phyloP scores from a whole-genome alignment of 2,113 vertebrate genomes.

The Dascyllus trimaculatus region DNA sequence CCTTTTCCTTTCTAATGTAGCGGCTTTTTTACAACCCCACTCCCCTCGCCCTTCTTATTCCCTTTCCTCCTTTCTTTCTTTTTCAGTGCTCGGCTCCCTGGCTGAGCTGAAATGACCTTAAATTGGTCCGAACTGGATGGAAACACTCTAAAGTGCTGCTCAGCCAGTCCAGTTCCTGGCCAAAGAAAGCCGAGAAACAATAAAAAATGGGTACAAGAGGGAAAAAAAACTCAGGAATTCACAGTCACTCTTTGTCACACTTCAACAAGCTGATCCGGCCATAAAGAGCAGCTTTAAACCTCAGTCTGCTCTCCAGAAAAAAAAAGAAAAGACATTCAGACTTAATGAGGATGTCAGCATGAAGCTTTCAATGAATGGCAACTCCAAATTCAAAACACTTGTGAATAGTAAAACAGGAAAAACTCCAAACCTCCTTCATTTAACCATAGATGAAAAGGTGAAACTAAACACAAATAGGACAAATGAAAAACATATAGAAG shows the following conservation, averaged over 20 bases:
- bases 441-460: constrained; percentile 42
- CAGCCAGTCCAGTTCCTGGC: constrained; percentile 38
- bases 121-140: constrained; percentile 68
- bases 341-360: constrained; percentile 58
- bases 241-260: constrained; percentile 69
- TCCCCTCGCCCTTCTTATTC: constrained; percentile 5
- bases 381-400: constrained; percentile 42
- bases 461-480: constrained; percentile 56
- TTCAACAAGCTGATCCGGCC: constrained; percentile 57
- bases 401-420: constrained; percentile 36
- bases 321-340: constrained; percentile 41
- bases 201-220: constrained; percentile 31
- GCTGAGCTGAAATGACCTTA: constrained; percentile 64
- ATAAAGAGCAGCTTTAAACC: constrained; percentile 59
- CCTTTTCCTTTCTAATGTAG: constrained; percentile 55
- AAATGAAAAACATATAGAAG: constrained; percentile 36
- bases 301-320: constrained; percentile 37
- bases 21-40: constrained; percentile 16
- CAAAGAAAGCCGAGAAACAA: constrained; percentile 50
- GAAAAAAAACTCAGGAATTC: constrained; percentile 53
- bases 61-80: constrained; percentile 21
- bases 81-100: constrained; percentile 44
- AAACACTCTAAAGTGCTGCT: constrained; percentile 69
- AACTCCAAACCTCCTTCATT: constrained; percentile 72
- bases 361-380: constrained; percentile 39